A percentile compares a stretch with the other conserved stretches of the same genome.
These are phyloP conservation scores for Pogona vitticeps DNA, from an alignment of 2,113 vertebrate genomes.

Conservation along the genomic window DNA sequence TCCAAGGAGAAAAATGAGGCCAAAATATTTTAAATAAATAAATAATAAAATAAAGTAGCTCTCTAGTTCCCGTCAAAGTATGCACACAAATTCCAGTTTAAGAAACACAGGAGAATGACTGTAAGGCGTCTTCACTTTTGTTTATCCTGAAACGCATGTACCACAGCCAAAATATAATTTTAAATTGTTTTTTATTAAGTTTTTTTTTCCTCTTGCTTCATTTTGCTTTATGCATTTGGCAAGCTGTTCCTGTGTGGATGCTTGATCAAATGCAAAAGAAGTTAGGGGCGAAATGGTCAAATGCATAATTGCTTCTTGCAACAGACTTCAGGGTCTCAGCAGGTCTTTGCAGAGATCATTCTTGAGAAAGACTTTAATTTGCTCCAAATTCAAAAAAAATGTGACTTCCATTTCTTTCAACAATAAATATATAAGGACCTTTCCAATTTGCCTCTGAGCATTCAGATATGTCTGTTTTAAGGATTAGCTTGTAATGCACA, in stretches of 20 bases:
- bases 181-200: background rate
- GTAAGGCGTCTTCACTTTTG: background rate
- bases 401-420: background rate
- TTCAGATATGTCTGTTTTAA: background rate
- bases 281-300: background rate
- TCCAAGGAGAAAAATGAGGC: too few relatives aligned
- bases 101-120: background rate
- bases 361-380: background rate
- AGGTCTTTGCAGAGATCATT: background rate
- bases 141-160: conserved; percentile 1
- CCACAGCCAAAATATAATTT: conserved; percentile 7
- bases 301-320: background rate
- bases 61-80: background rate
- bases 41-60: too few relatives aligned
- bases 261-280: background rate
- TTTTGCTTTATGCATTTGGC: background rate
- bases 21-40: too few relatives aligned
- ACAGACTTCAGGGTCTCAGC: background rate
- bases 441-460: background rate
- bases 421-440: background rate
- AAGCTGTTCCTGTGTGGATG: background rate
- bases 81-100: background rate
- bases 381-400: background rate
- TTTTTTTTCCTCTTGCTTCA: background rate
- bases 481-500: background rate